These are phyloP conservation scores for Linurgus olivaceus DNA, from an alignment of 2,797 vertebrate genomes.

Conservation along the genomic window DNA sequence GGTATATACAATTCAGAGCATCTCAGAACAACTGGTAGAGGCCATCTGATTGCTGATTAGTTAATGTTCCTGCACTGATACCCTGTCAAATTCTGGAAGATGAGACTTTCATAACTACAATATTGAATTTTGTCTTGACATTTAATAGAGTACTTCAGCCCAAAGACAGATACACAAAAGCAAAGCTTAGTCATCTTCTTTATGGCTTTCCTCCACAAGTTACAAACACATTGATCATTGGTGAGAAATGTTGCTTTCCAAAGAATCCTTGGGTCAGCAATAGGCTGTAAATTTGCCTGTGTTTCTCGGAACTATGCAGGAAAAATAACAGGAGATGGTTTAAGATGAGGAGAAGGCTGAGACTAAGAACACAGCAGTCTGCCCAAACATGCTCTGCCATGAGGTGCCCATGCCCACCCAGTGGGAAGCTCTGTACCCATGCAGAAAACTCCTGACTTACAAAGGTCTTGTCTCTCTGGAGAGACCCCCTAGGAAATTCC, in stretches of 20 bases:
- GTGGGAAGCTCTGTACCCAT: not conserved
- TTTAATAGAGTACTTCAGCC: not conserved
- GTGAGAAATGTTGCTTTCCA: not conserved
- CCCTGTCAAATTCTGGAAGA: not conserved
- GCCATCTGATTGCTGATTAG: not conserved
- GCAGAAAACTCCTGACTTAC: not conserved
- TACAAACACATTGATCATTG: not conserved
- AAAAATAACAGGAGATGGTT: not conserved
- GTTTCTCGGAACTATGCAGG: not conserved
- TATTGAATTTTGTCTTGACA: not conserved
- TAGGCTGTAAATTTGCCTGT: not conserved
- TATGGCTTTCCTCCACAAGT: not conserved
- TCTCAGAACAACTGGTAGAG: not conserved
- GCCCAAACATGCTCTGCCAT: not conserved
- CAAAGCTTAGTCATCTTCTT: not conserved
- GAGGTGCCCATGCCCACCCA: accelerated
- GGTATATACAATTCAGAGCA: accelerated
- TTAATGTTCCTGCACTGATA: not conserved
- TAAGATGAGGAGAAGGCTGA: not conserved
- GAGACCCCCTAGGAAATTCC: not conserved
- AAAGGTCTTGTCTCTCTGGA: not conserved
- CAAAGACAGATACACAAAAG: not conserved
- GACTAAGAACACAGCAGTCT: not conserved
- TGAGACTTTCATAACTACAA: not conserved
- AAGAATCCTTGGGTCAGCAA: not conserved